These are phyloP conservation scores for Henicopernis longicauda DNA, from an alignment of 2,113 vertebrate species.

Conservation along the genomic window DNA sequence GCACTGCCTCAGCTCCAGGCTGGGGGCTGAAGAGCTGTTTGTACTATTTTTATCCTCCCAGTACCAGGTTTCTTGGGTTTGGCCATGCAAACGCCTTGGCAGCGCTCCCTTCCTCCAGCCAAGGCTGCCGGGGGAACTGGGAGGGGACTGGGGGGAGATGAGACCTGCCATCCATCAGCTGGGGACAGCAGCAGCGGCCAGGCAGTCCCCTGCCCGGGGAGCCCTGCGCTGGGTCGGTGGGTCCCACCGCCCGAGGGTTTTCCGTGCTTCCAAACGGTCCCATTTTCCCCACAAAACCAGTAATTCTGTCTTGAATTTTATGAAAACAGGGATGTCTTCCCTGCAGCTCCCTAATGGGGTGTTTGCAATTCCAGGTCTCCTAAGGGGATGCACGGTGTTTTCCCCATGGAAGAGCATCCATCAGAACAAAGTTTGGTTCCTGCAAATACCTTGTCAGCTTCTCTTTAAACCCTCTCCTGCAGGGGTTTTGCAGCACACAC, in stretches of 20 bases:
- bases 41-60: not conserved
- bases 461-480: not conserved
- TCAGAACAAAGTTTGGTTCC: not conserved
- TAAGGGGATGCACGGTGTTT: rapidly evolving
- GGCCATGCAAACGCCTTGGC: not conserved
- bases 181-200: not conserved
- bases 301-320: rapidly evolving
- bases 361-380: not conserved
- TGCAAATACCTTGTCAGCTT: not conserved
- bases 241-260: not conserved
- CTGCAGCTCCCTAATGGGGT: rapidly evolving
- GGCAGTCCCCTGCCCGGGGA: not conserved
- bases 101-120: rapidly evolving
- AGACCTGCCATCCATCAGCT: rapidly evolving
- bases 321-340: rapidly evolving
- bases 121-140: rapidly evolving
- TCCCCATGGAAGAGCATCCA: rapidly evolving
- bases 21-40: not conserved
- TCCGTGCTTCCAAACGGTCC: not conserved
- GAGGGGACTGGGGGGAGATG: too few relatives aligned
- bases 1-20: not conserved
- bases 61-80: not conserved
- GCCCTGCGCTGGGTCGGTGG: rapidly evolving
- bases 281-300: not conserved
- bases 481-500: rapidly evolving